These are phyloP conservation scores for Drosophila borborema DNA, from an alignment of 2,888 invertebrate genomes.

Conservation along the genomic window DNA sequence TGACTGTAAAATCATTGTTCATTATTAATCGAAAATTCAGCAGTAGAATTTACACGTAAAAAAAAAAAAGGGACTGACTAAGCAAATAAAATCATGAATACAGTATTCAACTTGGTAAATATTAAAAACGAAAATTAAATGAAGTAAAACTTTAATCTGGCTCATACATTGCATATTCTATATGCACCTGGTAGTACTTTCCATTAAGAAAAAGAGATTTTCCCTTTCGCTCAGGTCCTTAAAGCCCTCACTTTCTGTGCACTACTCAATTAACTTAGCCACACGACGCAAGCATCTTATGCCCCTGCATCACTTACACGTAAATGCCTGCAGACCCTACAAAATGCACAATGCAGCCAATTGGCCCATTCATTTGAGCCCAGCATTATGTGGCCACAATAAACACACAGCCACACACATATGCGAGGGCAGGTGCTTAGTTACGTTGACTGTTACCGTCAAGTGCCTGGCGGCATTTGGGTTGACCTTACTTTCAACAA, in stretches of 20 bases:
- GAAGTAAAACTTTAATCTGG: not conserved
- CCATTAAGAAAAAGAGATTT: not conserved
- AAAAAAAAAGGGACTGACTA: not conserved
- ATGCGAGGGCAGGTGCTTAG: slow-evolving; percentile 17
- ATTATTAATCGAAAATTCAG: not conserved
- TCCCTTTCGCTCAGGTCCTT: not conserved
- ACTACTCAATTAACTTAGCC: slow-evolving; percentile 26
- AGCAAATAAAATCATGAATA: not conserved
- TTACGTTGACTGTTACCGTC: slow-evolving; percentile 29
- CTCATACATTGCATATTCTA: not conserved
- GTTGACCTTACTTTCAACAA: slow-evolving; percentile 63
- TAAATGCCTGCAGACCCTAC: slow-evolving; percentile 26
- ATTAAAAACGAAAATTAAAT: not conserved
- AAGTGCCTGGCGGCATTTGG: slow-evolving; percentile 59
- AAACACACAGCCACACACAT: slow-evolving; percentile 13
- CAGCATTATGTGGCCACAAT: slow-evolving; percentile 36
- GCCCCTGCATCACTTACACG: slow-evolving; percentile 13
- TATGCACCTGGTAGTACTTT: not conserved
- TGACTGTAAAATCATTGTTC: slow-evolving; percentile 2
- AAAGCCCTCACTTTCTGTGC: not conserved
- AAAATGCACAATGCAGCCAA: slow-evolving; percentile 49
- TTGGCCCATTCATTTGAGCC: slow-evolving; percentile 47
- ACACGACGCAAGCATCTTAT: slow-evolving; percentile 21
- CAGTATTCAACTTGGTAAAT: not conserved
- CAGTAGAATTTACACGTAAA: not conserved